Evolutionary conservation across 2,113 vertebrate species (phyloP).

Genomic region (Camelus dromedarius): DNA sequence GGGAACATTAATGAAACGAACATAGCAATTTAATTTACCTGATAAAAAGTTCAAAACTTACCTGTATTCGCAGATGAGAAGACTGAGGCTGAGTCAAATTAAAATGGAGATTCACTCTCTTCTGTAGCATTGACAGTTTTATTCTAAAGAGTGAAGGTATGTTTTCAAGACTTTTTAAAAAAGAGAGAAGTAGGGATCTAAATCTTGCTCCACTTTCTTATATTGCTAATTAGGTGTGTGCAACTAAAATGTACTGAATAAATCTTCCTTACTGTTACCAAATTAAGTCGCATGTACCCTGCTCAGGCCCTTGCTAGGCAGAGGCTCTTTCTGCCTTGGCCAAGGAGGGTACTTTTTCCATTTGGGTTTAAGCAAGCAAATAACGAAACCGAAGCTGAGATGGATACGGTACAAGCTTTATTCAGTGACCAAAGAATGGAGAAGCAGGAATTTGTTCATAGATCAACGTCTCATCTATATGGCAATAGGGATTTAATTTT

Average conservation of each 20-base stretch:
- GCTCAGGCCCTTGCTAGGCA: not conserved
- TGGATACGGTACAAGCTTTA: not conserved
- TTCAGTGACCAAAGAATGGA: not conserved
- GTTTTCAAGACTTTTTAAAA: not conserved
- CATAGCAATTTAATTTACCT: not conserved
- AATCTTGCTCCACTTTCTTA: not conserved
- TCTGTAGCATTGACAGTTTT: not conserved
- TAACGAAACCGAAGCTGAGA: not conserved
- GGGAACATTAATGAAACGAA: not conserved
- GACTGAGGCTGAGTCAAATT: not conserved
- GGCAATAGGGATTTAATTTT: not conserved
- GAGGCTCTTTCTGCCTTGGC: not conserved
- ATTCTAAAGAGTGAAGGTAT: not conserved
- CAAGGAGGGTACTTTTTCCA: not conserved
- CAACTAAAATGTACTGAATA: conserved; percentile 11
- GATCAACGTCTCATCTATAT: not conserved
- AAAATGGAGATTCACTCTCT: not conserved
- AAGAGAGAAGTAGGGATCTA: not conserved
- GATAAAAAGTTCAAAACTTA: not conserved
- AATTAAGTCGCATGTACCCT: not conserved
- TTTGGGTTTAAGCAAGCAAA: not conserved
- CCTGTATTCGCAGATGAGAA: not conserved
- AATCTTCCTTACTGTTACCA: not conserved
- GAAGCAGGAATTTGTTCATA: no score
- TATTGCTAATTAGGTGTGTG: not conserved